These are phyloP conservation scores for Anguilla rostrata DNA, from an alignment of 2,113 vertebrate species.

Conservation along the genomic window DNA sequence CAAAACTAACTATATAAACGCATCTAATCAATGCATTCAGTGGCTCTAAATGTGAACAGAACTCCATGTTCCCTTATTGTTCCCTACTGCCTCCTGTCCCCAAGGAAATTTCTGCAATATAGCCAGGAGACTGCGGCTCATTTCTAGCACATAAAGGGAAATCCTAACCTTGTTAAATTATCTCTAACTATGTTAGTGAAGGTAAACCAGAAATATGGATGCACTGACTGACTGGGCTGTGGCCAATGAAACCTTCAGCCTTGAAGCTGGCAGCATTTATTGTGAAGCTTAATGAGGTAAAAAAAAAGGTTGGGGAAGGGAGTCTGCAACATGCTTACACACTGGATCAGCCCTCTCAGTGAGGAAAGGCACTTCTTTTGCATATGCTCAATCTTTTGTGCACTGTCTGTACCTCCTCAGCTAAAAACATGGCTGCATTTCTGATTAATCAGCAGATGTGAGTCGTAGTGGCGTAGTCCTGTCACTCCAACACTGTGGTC, in stretches of 20 bases:
- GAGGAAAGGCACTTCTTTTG: neutral
- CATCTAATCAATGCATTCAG: neutral
- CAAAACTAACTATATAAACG: neutral
- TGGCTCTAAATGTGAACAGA: neutral
- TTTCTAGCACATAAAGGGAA: neutral
- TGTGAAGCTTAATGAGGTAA: neutral
- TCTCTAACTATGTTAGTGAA: neutral
- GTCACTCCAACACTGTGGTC: neutral
- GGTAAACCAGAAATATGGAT: conserved; percentile 12
- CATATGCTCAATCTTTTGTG: neutral
- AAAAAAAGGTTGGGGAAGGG: neutral
- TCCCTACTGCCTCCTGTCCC: neutral
- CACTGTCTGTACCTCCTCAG: neutral
- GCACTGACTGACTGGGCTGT: neutral
- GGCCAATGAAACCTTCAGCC: neutral
- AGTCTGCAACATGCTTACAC: neutral
- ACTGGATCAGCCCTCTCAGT: neutral
- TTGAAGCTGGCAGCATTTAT: neutral
- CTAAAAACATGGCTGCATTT: neutral
- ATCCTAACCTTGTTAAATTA: neutral
- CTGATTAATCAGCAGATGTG: neutral
- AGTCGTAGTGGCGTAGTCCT: neutral
- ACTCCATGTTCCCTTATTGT: neutral
- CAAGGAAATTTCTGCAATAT: neutral
- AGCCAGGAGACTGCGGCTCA: neutral